A percentile compares a stretch with the other conserved stretches of the same genome.
Evolutionary conservation across 2,113 vertebrate genomes (phyloP).

Genomic region (Motacilla tschutschensis): DNA sequence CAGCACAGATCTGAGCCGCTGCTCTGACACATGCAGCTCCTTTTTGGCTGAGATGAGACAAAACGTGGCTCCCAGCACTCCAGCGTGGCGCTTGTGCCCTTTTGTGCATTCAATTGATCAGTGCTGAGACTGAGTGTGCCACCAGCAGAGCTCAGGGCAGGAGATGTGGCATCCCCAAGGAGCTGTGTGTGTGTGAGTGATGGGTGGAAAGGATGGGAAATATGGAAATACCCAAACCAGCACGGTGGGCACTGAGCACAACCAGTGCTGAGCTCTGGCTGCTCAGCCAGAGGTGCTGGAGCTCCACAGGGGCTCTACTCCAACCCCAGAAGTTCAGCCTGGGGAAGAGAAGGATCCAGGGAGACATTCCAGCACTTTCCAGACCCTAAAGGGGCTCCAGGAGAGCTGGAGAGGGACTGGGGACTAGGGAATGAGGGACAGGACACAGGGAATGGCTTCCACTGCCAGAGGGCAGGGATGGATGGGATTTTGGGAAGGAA

Average conservation of each 20-base stretch:
- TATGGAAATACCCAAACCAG: not conserved
- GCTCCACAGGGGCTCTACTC: not conserved
- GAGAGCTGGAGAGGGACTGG: not conserved
- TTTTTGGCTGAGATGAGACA: not conserved
- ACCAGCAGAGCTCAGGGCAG: not conserved
- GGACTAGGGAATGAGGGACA: not conserved
- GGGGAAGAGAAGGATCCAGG: not conserved
- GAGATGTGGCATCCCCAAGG: not conserved
- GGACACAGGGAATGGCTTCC: not conserved
- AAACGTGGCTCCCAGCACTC: not conserved
- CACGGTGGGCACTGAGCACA: not conserved
- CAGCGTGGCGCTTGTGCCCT: not conserved
- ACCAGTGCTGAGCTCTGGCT: not conserved
- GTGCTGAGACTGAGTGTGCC: rapidly evolving
- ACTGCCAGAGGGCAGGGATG: rapidly evolving
- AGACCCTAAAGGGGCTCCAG: not conserved
- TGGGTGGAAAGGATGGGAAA: not conserved
- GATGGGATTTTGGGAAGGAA: not conserved
- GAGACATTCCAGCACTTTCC: not conserved
- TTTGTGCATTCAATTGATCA: not conserved
- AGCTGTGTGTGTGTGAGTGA: rapidly evolving
- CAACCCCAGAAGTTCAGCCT: not conserved
- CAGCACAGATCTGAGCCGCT: not conserved
- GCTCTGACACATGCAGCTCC: not conserved
- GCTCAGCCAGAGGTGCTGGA: not conserved